Evolutionary conservation across 2,888 invertebrate genomes (phyloP).

Genomic region (Holacanthella duospinosa): DNA sequence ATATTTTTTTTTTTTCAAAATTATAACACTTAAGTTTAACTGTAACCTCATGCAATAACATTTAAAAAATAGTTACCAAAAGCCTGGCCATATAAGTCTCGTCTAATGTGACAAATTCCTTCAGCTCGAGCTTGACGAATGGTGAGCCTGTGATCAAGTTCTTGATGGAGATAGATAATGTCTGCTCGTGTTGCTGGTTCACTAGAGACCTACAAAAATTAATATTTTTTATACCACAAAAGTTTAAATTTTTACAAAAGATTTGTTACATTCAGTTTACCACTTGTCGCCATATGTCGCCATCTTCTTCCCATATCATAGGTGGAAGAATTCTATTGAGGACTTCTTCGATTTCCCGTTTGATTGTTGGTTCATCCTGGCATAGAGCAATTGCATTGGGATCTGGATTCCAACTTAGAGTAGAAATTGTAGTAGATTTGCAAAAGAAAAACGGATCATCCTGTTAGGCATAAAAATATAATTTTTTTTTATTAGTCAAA

Average conservation of each 20-base stretch:
- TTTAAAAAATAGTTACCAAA: too few species aligned
- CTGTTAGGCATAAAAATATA: too few species aligned
- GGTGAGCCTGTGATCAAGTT: background rate
- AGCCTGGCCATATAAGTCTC: background rate
- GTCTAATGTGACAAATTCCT: conserved; percentile 1
- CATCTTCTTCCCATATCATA: background rate
- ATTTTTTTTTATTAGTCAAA: too few species aligned
- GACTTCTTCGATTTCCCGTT: background rate
- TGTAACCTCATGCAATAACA: too few species aligned
- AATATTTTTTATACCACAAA: background rate
- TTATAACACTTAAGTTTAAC: too few species aligned
- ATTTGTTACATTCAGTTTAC: background rate
- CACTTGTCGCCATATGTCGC: background rate
- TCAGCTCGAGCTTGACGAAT: background rate
- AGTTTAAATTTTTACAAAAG: background rate
- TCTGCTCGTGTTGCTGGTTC: background rate
- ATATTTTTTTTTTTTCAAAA: too few species aligned
- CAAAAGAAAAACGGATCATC: background rate
- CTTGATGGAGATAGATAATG: background rate
- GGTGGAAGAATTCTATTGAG: background rate
- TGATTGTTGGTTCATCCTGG: background rate
- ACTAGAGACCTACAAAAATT: conserved; percentile 1
- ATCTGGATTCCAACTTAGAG: background rate
- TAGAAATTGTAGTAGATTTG: background rate
- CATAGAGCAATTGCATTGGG: background rate